These are phyloP conservation scores for Xyrauchen texanus DNA, from an alignment of 2,113 vertebrate genomes.

Conservation along the genomic window DNA sequence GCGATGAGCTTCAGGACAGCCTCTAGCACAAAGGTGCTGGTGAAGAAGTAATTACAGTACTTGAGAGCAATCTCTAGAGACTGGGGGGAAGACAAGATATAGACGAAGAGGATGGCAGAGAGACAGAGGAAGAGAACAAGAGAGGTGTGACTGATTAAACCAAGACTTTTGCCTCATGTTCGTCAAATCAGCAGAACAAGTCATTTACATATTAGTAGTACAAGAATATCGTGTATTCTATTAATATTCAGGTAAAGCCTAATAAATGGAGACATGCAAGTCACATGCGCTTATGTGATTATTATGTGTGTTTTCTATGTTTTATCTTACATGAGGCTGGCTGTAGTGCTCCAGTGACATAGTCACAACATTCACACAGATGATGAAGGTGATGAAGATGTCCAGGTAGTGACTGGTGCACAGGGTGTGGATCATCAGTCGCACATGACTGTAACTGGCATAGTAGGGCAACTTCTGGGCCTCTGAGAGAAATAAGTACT, in stretches of 20 bases:
- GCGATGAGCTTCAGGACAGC: constrained; percentile 92
- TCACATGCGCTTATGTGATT: not conserved
- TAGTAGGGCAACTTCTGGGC: constrained; percentile 95
- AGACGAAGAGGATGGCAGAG: constrained; percentile 39
- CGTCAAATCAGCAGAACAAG: not conserved
- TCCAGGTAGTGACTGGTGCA: constrained; percentile 98
- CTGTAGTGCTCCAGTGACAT: constrained; percentile 99
- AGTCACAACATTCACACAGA: constrained; percentile 97
- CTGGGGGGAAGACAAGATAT: constrained; percentile 64
- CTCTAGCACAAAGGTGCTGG: constrained; percentile 95
- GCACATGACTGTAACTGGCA: constrained; percentile 85
- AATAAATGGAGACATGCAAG: not conserved
- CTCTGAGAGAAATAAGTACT: constrained; percentile 72
- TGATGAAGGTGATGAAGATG: constrained; percentile 98
- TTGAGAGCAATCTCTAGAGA: constrained; percentile 94
- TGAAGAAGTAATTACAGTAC: constrained; percentile 99
- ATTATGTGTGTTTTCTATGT: no score
- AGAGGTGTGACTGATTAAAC: constrained; percentile 15
- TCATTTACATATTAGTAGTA: constrained; percentile 10
- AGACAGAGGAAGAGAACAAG: constrained; percentile 27
- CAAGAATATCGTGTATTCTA: not conserved
- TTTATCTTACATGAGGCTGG: constrained; percentile 88
- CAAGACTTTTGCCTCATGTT: constrained; percentile 7
- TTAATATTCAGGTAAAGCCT: not conserved
- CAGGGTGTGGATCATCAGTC: constrained; percentile 94